Conservation (phyloP, 2,888 invertebrate species). For the Drosophila melanosoma region DNA sequence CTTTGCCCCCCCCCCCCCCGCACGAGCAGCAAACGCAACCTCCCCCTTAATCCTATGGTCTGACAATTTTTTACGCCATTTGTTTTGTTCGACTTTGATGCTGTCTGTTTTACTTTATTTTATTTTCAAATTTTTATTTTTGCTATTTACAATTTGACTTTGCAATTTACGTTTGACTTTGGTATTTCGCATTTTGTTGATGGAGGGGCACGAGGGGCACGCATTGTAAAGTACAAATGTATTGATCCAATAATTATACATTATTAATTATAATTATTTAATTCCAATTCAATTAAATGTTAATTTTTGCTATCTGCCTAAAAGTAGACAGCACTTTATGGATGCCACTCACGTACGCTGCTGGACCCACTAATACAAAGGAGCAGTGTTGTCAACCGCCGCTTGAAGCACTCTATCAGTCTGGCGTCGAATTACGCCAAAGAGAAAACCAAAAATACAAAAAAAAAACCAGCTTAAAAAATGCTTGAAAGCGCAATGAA, state of each 20-base stretch:
- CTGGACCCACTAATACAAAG: constrained; percentile 12
- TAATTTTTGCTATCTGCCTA: constrained; percentile 7
- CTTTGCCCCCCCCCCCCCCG: constrained; percentile 9
- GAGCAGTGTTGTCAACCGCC: constrained; percentile 13
- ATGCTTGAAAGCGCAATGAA: constrained; percentile 27
- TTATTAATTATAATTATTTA: constrained; percentile 10
- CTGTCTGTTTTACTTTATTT: constrained; percentile 41
- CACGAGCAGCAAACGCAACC: neutral
- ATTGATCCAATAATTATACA: neutral
- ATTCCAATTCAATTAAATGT: neutral
- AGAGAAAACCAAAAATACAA: constrained; percentile 5
- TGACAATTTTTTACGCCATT: constrained; percentile 51
- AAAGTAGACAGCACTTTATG: constrained; percentile 56
- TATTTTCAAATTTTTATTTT: constrained; percentile 20
- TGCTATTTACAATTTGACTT: constrained; percentile 58
- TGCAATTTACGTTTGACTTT: constrained; percentile 59
- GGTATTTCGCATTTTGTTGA: neutral
- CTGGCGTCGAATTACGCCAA: constrained; percentile 47
- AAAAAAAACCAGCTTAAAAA: constrained; percentile 5
- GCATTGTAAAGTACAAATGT: neutral
- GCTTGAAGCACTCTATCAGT: constrained; percentile 69
- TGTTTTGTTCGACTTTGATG: constrained; percentile 79
- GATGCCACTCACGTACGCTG: constrained; percentile 14
- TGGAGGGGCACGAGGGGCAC: neutral
- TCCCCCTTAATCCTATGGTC: constrained; percentile 34